These are phyloP conservation scores for Choreutis nemorana DNA, from an alignment of 2,888 invertebrate genomes.

Conservation along the genomic window DNA sequence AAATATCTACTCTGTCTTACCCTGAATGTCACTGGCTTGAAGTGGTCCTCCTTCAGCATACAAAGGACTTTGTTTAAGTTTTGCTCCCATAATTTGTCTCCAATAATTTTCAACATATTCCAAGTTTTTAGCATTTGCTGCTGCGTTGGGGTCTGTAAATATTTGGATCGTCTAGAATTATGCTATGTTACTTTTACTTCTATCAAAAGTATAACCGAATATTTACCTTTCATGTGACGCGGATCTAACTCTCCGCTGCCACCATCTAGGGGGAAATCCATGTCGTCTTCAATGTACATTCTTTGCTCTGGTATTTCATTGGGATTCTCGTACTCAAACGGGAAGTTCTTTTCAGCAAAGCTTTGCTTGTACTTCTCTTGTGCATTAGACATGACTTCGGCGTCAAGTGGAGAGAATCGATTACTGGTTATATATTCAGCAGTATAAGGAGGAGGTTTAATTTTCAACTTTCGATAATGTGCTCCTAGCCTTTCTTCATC, in stretches of 20 bases:
- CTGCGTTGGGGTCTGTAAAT: constrained; percentile 7
- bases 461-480: constrained; percentile 47
- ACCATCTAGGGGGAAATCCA: constrained; percentile 41
- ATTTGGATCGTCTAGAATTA: background rate
- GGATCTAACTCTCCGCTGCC: constrained; percentile 51
- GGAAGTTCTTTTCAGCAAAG: constrained; percentile 52
- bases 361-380: constrained; percentile 54
- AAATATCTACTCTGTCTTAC: constrained; percentile 29
- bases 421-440: constrained; percentile 51
- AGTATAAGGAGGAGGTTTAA: constrained; percentile 39
- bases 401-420: constrained; percentile 45
- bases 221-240: constrained; percentile 38
- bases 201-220: background rate
- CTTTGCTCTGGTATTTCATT: constrained; percentile 60
- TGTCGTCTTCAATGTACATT: constrained; percentile 65
- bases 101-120: constrained; percentile 51
- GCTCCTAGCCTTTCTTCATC: constrained; percentile 62
- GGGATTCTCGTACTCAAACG: constrained; percentile 55
- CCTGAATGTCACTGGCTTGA: constrained; percentile 41
- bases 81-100: constrained; percentile 37
- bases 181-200: background rate
- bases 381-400: constrained; percentile 49
- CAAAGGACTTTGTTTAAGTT: constrained; percentile 34
- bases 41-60: constrained; percentile 56
- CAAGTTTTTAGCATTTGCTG: constrained; percentile 40